Evolutionary conservation across 2,113 vertebrate genomes (phyloP), one percentile per base, ranked within the genome.

Genomic region (Sinocyclocheilus anophthalmus): DNA sequence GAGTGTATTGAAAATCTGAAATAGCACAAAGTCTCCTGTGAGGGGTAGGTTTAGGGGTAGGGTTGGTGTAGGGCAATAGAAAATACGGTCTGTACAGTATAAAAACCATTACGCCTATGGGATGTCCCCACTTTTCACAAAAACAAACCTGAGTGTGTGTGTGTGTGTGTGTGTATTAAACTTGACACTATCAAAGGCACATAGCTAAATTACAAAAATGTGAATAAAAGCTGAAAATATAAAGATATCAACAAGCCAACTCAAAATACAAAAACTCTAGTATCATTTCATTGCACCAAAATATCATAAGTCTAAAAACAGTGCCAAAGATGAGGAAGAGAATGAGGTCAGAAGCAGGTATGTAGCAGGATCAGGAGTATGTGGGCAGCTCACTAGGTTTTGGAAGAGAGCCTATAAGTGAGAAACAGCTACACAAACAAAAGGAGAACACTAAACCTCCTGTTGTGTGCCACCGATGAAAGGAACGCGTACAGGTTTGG

Each of bases 351-450:
- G 24, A n/a, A 73, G 70, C 37, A 73, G 70, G 70, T 72, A 18
- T 70, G 18, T 72, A 39, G 69, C 33, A 72, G 37, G 33, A 42
- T 72, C 69, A 42, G 69, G 70, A 73, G 70, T 22, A 42, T 73
- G 70, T 73, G 37, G 70, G 70, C 70, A 39, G 70, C 70, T 42
- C 70, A 72, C 65, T 6, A 42, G 20, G 70, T 73, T 73, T 73
- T 73, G 70, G 70, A 73, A 73, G 37, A 42, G 33, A 72, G 69
- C 69, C 69, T 22, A 72, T 72, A 72, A 72, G 33, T 22, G 70
- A 73, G 70, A 42, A 73, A 72, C 33, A 42, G 69, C 70, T 73
- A 73, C 70, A 73, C 70, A 73, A 73, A 73, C 70, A 73, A 73
- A 73, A 73, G 70, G 20, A 73, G 70, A 73, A 73, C 70, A 73